These are phyloP conservation scores for Scaptomyza montana DNA, from an alignment of 1,140 invertebrate genomes.

Conservation along the genomic window DNA sequence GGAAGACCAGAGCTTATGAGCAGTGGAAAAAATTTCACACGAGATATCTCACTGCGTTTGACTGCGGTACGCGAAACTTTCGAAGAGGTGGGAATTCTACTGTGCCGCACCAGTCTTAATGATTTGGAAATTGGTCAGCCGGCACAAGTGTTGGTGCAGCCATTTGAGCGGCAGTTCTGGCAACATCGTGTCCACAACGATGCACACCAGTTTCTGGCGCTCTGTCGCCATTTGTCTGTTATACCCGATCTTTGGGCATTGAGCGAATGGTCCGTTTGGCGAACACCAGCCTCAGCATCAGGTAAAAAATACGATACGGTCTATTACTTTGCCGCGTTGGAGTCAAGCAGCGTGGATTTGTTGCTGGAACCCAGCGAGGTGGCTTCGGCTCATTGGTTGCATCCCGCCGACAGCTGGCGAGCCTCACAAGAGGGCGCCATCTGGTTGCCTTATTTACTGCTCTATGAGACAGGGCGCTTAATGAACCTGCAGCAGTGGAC, in stretches of 20 bases:
- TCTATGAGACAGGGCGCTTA: conserved; percentile 83
- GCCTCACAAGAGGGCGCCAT: conserved; percentile 86
- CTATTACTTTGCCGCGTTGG: conserved; percentile 90
- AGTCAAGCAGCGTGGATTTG: conserved; percentile 58
- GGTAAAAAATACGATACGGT: conserved; percentile 89
- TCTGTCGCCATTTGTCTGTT: conserved; percentile 89
- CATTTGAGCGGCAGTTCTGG: conserved; percentile 61
- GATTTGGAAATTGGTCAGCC: conserved; percentile 16
- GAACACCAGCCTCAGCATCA: conserved; percentile 87
- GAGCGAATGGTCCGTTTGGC: conserved; percentile 94
- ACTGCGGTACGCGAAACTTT: conserved; percentile 95
- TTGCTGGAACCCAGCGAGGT: conserved; percentile 66
- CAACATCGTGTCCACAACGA: conserved; percentile 86
- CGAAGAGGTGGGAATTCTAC: conserved; percentile 93
- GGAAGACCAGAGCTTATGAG: conserved; percentile 45
- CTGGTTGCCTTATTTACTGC: conserved; percentile 86
- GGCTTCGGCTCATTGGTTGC: conserved; percentile 52
- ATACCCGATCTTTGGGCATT: conserved; percentile 93
- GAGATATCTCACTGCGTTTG: conserved; percentile 91
- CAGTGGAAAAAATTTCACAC: conserved; percentile 57
- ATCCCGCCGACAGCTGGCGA: conserved; percentile 81
- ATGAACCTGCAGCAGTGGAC: conserved; percentile 83
- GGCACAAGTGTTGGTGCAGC: conserved; percentile 24
- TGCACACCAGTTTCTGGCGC: conserved; percentile 88
- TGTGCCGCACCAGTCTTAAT: conserved; percentile 84